Conservation (phyloP, 2,888 invertebrate genomes). For the Metacarcinus magister region DNA sequence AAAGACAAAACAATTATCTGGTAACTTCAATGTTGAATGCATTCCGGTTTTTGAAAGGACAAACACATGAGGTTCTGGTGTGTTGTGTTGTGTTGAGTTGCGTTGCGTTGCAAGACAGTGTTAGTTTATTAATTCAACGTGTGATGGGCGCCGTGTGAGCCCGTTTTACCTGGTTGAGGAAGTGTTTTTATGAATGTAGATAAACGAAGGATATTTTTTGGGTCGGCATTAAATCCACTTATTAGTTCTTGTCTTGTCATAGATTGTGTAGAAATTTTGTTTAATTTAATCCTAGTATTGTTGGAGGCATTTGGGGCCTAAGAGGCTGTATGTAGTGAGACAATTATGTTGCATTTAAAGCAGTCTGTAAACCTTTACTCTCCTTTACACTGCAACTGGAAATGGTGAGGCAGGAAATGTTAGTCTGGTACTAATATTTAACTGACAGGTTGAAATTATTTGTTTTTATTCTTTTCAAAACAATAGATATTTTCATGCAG, state of each 20-base stretch:
- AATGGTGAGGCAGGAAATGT: neutral
- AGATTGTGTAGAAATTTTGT: conserved; percentile 9
- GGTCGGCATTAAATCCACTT: conserved; percentile 41
- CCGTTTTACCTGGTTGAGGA: neutral
- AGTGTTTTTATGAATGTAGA: neutral
- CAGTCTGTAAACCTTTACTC: neutral
- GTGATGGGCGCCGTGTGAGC: neutral
- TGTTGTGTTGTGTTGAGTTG: neutral
- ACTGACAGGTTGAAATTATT: neutral
- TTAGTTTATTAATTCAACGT: neutral
- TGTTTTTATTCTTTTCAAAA: neutral
- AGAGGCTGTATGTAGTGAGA: conserved; percentile 26
- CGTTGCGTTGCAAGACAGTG: neutral
- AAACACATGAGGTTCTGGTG: neutral
- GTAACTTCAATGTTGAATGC: neutral
- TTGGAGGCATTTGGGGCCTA: conserved; percentile 46
- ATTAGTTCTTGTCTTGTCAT: conserved; percentile 38
- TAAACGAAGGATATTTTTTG: neutral
- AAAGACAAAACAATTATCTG: neutral
- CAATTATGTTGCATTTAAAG: conserved; percentile 28
- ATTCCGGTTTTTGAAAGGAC: conserved; percentile 36
- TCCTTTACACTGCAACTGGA: neutral
- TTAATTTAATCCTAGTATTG: neutral
- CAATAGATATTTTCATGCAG: neutral
- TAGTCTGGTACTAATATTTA: conserved; percentile 49